Evolutionary conservation across 2,113 vertebrate genomes (phyloP).

Genomic region (Grus americana): DNA sequence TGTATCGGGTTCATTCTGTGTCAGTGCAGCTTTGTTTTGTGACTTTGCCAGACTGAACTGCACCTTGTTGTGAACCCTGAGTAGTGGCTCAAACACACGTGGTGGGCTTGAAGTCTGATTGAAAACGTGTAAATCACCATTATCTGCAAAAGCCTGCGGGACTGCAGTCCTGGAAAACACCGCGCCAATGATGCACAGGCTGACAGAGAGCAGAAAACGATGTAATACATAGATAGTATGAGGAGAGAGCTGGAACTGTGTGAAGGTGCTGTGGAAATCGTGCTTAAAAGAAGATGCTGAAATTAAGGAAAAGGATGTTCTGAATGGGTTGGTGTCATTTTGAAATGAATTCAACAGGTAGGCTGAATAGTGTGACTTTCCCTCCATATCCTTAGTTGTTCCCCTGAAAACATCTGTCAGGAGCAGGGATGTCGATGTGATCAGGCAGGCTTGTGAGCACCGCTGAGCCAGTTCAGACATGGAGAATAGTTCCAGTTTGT

Average conservation of each 20-base stretch:
- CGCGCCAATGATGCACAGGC: background rate
- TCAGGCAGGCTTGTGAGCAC: background rate
- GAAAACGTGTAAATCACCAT: background rate
- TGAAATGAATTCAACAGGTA: background rate
- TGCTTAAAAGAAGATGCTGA: background rate
- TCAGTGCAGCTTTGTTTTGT: rapidly evolving
- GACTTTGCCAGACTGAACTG: background rate
- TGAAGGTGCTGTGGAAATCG: background rate
- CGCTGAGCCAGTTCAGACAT: background rate
- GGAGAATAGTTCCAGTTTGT: background rate
- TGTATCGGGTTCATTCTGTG: rapidly evolving
- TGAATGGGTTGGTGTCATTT: background rate
- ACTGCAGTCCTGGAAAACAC: background rate
- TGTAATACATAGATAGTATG: no score
- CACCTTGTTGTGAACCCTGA: rapidly evolving
- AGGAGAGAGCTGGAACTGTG: background rate
- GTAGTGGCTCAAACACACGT: background rate
- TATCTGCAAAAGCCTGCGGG: background rate
- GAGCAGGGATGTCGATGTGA: background rate
- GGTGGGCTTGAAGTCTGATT: background rate
- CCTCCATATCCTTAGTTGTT: background rate
- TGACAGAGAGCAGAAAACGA: background rate
- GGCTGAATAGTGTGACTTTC: background rate
- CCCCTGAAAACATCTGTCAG: background rate
- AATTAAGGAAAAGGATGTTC: background rate